These are phyloP conservation scores for Oxygymnocypris stewartii DNA, from an alignment of 2,113 vertebrate genomes.

Conservation along the genomic window DNA sequence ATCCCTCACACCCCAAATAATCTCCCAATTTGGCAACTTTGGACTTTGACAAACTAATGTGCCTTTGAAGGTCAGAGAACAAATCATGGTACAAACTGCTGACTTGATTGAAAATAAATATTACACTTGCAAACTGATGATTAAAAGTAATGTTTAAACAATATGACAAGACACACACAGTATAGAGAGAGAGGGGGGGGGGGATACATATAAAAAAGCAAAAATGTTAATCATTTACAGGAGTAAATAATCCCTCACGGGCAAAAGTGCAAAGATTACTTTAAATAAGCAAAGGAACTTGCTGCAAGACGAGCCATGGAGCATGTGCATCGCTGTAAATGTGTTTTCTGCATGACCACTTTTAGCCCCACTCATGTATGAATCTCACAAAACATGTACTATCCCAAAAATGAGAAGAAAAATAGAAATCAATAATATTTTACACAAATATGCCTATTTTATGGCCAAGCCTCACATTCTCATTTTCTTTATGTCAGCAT, in stretches of 20 bases:
- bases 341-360: background rate
- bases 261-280: conserved; percentile 63
- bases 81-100: background rate
- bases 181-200: background rate
- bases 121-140: background rate
- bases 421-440: background rate
- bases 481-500: too few relatives aligned
- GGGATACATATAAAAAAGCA: conserved; percentile 8
- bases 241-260: conserved; percentile 64
- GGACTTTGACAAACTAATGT: background rate
- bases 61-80: background rate
- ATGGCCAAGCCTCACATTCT: background rate
- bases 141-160: background rate
- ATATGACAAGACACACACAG: background rate
- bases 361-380: background rate
- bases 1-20: background rate
- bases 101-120: background rate
- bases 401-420: background rate
- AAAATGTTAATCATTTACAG: conserved; percentile 74
- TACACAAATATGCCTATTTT: background rate
- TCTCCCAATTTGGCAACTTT: background rate
- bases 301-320: background rate
- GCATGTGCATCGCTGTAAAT: too few relatives aligned
- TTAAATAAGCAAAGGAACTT: background rate
- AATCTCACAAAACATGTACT: background rate